Base-by-base conservation (phyloP, 2,888 invertebrate species). In the Theretra japonica region DNA sequence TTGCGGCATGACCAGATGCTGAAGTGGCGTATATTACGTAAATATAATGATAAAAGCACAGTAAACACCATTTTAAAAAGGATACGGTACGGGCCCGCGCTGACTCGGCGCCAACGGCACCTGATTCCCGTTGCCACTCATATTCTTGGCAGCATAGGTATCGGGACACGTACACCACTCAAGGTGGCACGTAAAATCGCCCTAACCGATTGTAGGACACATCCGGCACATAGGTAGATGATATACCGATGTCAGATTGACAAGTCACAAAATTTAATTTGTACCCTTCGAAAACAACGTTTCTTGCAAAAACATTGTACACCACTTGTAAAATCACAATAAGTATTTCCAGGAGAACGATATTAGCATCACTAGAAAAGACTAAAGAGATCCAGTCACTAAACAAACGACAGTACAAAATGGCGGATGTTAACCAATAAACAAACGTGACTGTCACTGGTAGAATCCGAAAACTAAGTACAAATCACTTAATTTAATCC, bases 51-150 rank as follows among this genome's bases (percentile, higher is more conserved):
- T 86, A 88, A 86, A 86, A 85, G 73, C 77, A 82, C 73, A 82
- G 76, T 81, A 83, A 82, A 83, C 79, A 80, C 78, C 77, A 77
- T 77, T 80, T 82, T 77, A 73, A 92, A 95, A 95, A 95, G 95
- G 95, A 95, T 95, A 95, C 95, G 95, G 86, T 89, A 91, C 95
- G 88, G 93, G 94, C 82, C 91, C 95, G 90, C 94, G 95, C 88
- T 92, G 95, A 94, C 90, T 94, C 87, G 95, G 95, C 90, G 95
- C 95, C 90, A 95, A 89, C 89, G 95, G 95, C 95, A 95, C 94
- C 94, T 95, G 95, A 91, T 96, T 96, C 91, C 95, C 95, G 93
- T 96, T 96, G 90, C 95, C 95, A 93, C 95, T 96, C 96, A 96
- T 96, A 90, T 87, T 93, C 90, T 95, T 91, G 91, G 93, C 93